phyloP scores from a whole-genome alignment of 35 echinoderm and acorn worm genomes.

The Anneissia japonica region DNA sequence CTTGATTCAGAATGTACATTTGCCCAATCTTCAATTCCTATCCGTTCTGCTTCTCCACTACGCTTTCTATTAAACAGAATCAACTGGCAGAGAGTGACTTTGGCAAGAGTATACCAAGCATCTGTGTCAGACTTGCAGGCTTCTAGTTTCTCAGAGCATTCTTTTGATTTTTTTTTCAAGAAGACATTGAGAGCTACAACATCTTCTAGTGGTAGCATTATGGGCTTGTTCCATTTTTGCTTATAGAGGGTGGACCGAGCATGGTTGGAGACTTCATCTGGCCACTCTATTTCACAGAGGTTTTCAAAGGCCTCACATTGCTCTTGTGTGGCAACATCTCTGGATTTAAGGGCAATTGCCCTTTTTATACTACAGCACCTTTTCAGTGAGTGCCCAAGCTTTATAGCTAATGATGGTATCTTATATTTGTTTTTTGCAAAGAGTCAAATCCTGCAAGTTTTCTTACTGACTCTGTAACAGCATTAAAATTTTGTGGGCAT shows the following conservation, averaged over 20 bases:
- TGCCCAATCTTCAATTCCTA: background rate
- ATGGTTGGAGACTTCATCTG: conserved; percentile 37
- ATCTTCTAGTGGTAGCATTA: conserved; percentile 22
- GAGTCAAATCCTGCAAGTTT: conserved; percentile 35
- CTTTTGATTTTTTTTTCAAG: conserved; percentile 8
- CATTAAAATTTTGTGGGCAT: conserved; percentile 28
- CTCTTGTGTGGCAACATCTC: conserved; percentile 18
- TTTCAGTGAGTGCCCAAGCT: conserved; percentile 46
- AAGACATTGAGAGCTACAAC: conserved; percentile 1
- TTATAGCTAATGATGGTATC: conserved; percentile 54
- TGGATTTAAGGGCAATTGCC: conserved; percentile 21
- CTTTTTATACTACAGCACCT: conserved; percentile 35
- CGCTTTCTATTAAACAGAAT: conserved; percentile 31
- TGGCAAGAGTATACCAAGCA: conserved; percentile 20
- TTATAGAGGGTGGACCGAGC: conserved; percentile 32
- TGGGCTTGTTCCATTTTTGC: conserved; percentile 33
- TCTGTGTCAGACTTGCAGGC: background rate
- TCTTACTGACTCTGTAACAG: conserved; percentile 29
- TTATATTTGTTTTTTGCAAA: conserved; percentile 24
- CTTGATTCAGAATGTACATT: conserved; percentile 8
- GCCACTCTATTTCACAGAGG: conserved; percentile 43
- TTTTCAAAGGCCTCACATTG: conserved; percentile 28
- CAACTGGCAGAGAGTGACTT: conserved; percentile 27
- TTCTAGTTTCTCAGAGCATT: background rate
- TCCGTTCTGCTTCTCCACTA: conserved; percentile 26